Evolutionary conservation across 1,140 invertebrate species (phyloP), one percentile per base, ranked within the genome.

Genomic region (Goniozus legneri): DNA sequence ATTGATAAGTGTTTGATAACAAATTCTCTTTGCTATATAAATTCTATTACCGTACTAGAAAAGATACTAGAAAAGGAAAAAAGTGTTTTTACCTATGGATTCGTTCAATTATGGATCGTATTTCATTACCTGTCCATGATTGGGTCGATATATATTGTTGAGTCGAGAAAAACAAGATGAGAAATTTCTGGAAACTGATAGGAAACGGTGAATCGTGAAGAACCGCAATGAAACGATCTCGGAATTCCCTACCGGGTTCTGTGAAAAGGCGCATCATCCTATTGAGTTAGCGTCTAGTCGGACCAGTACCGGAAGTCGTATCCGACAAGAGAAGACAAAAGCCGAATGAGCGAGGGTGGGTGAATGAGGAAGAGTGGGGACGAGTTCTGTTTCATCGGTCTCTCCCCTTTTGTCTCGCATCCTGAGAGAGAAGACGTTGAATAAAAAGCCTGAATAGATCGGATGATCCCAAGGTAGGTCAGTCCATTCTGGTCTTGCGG

Each of bases 401-500:
- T 70, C n/a, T n/a, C n/a, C n/a, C n/a, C n/a, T 54, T 73, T 75
- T 76, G 73, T 76, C 71, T 74, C 69, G 71, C 64, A 73, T 76
- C 71, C 71, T 75, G 73, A 69, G 62, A 67, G 69, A 62, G 55
- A 40, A n/a, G n/a, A 54, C 51, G 58, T 62, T 70, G 70, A 73
- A 73, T 71, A 62, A 68, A 60, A 37, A 61, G 52, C 39, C 42
- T 68, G 68, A 75, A 75, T 73, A 75, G 74, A 76, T 76, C 71
- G 69, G 73, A 76, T 74, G 73, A 76, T 74, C 68, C 73, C 69
- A 62, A 64, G 70, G 70, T 74, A 76, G 72, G 69, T 76, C 73
- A 74, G 70, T 71, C 67, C 62, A 65, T 67, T 69, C 64, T 67
- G 47, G 58, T 58, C 50, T 58, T 51, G 67, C 56, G 57, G 56